phyloP scores from a whole-genome alignment of 2,797 vertebrate genomes.

The Gouania willdenowi region DNA sequence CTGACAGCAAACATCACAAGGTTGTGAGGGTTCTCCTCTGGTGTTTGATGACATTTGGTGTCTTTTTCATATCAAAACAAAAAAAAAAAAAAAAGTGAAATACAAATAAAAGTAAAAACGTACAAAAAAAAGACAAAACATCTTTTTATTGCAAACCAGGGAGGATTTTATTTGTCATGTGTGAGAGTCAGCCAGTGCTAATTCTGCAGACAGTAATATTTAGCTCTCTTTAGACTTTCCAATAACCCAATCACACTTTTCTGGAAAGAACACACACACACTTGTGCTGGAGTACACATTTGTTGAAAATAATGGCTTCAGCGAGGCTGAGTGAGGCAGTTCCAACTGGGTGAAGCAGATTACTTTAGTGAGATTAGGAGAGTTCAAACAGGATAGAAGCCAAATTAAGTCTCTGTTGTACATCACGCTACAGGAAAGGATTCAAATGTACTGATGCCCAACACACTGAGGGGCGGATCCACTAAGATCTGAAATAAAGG shows the following conservation, averaged over 20 bases:
- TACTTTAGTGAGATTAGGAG: constrained; percentile 30
- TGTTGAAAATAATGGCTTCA: constrained; percentile 6
- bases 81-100: too few species aligned
- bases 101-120: background rate
- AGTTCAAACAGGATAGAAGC: constrained; percentile 35
- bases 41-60: too few species aligned
- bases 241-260: constrained; percentile 1
- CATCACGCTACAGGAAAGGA: constrained; percentile 4
- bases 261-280: constrained; percentile 4
- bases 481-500: too few species aligned
- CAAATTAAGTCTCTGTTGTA: constrained; percentile 15
- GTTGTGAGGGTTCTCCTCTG: too few species aligned
- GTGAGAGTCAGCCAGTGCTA: background rate
- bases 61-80: too few species aligned
- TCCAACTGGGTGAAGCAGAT: constrained; percentile 16
- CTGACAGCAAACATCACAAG: too few species aligned
- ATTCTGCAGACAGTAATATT: background rate
- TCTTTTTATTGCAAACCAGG: too few species aligned
- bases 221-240: constrained; percentile 2
- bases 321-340: constrained; percentile 5
- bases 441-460: constrained; percentile 3
- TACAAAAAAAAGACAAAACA: too few species aligned
- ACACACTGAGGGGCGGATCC: too few species aligned
- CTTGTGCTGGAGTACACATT: constrained; percentile 3
- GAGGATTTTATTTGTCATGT: too few species aligned